These are phyloP conservation scores for Muscicapa adusta DNA, from an alignment of 2,113 vertebrate species.

Conservation along the genomic window DNA sequence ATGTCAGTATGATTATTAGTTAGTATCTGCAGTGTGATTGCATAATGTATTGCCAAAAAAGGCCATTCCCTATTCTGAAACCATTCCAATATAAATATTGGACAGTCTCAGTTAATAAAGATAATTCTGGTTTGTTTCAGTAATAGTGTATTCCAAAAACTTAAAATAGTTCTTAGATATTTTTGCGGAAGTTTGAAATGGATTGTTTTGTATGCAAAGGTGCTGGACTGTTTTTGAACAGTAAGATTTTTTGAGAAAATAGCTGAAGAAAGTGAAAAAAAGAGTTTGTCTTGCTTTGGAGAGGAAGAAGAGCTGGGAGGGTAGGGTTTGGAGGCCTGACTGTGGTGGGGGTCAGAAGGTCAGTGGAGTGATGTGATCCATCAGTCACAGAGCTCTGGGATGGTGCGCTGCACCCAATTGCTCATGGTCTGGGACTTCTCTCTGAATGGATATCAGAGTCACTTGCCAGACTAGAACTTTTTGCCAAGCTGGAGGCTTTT, in stretches of 20 bases:
- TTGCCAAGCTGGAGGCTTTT: neutral
- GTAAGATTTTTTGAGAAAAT: neutral
- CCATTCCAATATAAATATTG: neutral
- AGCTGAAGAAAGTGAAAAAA: neutral
- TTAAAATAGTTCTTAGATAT: neutral
- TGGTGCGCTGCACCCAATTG: neutral
- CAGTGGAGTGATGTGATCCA: neutral
- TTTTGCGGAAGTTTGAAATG: neutral
- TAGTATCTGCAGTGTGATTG: neutral
- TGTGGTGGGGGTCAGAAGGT: neutral
- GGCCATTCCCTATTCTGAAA: neutral
- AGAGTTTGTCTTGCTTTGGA: neutral
- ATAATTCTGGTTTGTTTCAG: neutral
- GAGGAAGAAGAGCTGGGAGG: neutral
- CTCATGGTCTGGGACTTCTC: neutral
- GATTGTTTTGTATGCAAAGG: neutral
- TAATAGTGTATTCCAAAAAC: neutral
- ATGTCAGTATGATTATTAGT: neutral
- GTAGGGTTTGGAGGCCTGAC: neutral
- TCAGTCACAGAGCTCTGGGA: rapidly evolving
- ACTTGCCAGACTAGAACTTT: neutral
- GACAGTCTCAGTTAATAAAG: neutral
- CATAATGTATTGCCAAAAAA: neutral
- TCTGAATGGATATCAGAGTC: neutral
- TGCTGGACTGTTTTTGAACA: neutral